phyloP scores from a whole-genome alignment of 2,888 invertebrate species.

The Ophioninae sp. region DNA sequence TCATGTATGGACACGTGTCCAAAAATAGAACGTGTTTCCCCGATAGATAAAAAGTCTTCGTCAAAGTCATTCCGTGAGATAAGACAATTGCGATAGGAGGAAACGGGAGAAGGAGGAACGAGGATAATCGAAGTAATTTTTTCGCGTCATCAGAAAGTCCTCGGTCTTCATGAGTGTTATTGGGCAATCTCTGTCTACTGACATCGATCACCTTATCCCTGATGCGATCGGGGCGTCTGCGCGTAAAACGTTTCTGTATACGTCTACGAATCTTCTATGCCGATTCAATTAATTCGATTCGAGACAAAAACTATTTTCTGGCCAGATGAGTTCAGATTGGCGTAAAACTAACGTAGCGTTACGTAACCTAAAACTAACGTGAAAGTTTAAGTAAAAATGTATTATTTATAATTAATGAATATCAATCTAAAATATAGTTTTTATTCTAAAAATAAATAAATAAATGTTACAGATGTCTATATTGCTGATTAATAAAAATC shows the following conservation, averaged over 20 bases:
- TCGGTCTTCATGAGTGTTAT: constrained; percentile 64
- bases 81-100: constrained; percentile 14
- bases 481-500: too few species aligned
- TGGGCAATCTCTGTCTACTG: constrained; percentile 62
- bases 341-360: too few species aligned
- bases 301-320: not conserved
- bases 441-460: not conserved
- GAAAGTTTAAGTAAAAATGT: too few species aligned
- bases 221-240: constrained; percentile 38
- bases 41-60: constrained; percentile 45
- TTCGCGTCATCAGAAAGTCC: constrained; percentile 64
- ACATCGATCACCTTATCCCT: constrained; percentile 63
- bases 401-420: too few species aligned
- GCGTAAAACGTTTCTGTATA: constrained; percentile 31
- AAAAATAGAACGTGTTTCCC: constrained; percentile 44
- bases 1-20: constrained; percentile 30
- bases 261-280: constrained; percentile 7
- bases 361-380: too few species aligned
- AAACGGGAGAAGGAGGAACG: constrained; percentile 19
- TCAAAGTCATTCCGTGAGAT: constrained; percentile 31
- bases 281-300: not conserved
- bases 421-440: not conserved
- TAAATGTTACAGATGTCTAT: too few species aligned
- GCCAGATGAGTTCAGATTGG: too few species aligned
- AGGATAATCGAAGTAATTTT: constrained; percentile 62